Evolutionary conservation across 2,888 invertebrate genomes (phyloP), one percentile per base, ranked within the genome.

Genomic region (Brachynemurus nebulosus): DNA sequence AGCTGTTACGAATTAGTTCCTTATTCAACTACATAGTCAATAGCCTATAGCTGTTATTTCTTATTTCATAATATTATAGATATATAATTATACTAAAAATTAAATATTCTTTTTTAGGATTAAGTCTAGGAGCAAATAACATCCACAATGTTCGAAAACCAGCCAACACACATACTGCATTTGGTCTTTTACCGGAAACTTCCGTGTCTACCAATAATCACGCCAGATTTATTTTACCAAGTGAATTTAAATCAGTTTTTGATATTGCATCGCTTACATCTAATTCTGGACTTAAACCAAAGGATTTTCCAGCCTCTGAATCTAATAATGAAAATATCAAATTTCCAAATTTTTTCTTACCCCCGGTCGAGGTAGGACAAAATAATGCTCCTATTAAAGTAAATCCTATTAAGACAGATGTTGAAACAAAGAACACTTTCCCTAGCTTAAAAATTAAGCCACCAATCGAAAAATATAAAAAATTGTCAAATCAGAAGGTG

Each of bases 241-340:
- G 52, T 14, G 50, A 50, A 14, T 52, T 48, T 17, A 54, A 53
- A 14, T 25, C 42, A 14, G 27, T 33, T 20, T 50, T 50, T 30
- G 46, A 38, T 17, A 25, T 40, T 46, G 50, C 6, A 41, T 48
- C 23, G 48, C 46, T 44, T 18, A 39, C 41, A 7, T 44, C 41
- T 16, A 37, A 43, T 23, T 3, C 36, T 5, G 43, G 42, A 12
- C 60, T 60, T 41, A 52, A 52, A 23, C 54, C 59, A 2, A 55
- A 57, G 46, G 66, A 66, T 51, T 68, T 62, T 48, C 60, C 62
- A 38, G 60, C 20, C 2, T 39, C 38, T 8, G 37, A 23, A 18
- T 12, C 18, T n/a, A 37, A 37, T 4, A n/a, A 17, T 6, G 18
- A 37, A 18, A 37, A 16, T 18, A n/a, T n/a, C n/a, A n/a, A n/a